These are phyloP conservation scores for Thamnophis elegans DNA, from an alignment of 2,797 vertebrate species.

Conservation along the genomic window DNA sequence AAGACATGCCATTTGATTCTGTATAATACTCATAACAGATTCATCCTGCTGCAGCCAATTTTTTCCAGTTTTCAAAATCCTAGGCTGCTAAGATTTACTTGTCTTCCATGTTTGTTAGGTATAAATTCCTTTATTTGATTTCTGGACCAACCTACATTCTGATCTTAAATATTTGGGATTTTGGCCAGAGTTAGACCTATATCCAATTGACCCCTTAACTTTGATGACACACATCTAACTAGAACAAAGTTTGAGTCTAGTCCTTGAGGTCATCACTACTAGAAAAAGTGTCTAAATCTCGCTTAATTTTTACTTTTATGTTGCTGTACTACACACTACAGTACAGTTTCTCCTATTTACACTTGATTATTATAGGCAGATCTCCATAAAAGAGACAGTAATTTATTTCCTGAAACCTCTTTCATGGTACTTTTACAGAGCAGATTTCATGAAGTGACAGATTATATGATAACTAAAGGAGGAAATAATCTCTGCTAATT, in stretches of 20 bases:
- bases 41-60: neutral
- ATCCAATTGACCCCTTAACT: neutral
- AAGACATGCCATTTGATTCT: neutral
- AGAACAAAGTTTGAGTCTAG: neutral
- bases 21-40: rapidly evolving
- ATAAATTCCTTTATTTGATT: rapidly evolving
- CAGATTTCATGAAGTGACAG: neutral
- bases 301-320: neutral
- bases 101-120: conserved; percentile 36
- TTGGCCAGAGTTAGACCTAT: neutral
- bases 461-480: neutral
- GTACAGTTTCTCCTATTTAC: no score
- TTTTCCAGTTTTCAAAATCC: conserved; percentile 3
- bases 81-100: conserved; percentile 36
- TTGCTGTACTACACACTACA: neutral
- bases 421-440: neutral
- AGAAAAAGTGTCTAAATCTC: neutral
- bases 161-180: neutral
- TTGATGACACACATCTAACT: neutral
- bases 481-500: neutral
- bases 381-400: neutral
- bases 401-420: neutral
- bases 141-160: neutral
- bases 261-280: neutral
- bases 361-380: neutral